Evolutionary conservation across 2,113 vertebrate species (phyloP), one percentile per base, ranked within the genome.

Genomic region (Piprites chloris): DNA sequence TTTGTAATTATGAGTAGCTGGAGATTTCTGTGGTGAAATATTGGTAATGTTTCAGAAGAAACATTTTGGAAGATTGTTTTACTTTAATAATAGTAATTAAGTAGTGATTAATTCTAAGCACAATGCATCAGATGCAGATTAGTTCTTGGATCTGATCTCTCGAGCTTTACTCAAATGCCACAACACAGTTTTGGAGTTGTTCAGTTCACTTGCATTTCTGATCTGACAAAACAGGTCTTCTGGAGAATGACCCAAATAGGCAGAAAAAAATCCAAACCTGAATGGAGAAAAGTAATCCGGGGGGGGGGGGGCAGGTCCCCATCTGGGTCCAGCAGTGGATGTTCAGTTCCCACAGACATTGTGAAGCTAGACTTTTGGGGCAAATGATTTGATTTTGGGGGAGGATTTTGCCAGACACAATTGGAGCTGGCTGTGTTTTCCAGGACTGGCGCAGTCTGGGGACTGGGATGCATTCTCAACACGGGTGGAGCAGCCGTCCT

Each of bases 401-500:
- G 44, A 55, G 23, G 27, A 20, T 73, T 50, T 85, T 90, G 72
- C 69, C 83, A 85, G 73, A 42, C 56, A 30, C 0, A 0, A n/a
- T 75, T 8, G 4, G 75, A 79, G 50, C 80, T 84, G 89, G 56
- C 58, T 87, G 75, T 65, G 44, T 66, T 95, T 80, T 76, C 77
- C 82, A 86, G 84, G 85, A 79, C 87, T 89, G 92, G 93, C n/a
- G 2, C 87, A 92, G 75, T 35, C 83, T 92, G 58, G 68, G 82
- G 53, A 87, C 67, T 65, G 75, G 56, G 93, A 82, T 62, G 61
- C 32, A 9, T 95, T 94, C 93, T 88, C 75, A 82, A 77, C 56
- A 24, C 44, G 81, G 95, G 95, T 89, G 88, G 83, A 97, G 69
- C 74, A 89, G 61, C 74, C 93, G 66, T 94, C 96, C 85, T 97